phyloP scores from a whole-genome alignment of 2,797 vertebrate genomes.

The Lates japonicus region DNA sequence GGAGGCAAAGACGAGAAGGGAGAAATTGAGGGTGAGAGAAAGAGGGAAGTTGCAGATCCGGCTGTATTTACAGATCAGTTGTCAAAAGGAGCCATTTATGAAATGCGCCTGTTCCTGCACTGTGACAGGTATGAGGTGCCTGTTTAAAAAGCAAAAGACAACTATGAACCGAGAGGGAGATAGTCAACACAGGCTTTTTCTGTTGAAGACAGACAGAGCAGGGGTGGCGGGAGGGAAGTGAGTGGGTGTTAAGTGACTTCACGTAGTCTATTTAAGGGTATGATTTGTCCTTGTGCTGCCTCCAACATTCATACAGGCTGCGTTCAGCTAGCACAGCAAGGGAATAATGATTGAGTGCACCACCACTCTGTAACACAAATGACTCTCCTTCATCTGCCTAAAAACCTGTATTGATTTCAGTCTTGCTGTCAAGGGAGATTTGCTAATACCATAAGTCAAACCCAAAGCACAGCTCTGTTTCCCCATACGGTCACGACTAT shows the following conservation, averaged over 20 bases:
- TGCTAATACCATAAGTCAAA: constrained; percentile 75
- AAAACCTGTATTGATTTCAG: constrained; percentile 72
- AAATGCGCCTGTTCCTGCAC: constrained; percentile 77
- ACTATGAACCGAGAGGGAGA: constrained; percentile 80
- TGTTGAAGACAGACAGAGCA: constrained; percentile 80
- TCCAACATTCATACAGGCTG: constrained; percentile 74
- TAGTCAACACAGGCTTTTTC: constrained; percentile 81
- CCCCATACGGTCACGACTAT: constrained; percentile 72
- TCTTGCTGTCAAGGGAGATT: constrained; percentile 71
- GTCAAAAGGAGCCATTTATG: constrained; percentile 94
- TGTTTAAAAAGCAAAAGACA: constrained; percentile 85
- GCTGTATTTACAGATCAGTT: constrained; percentile 99
- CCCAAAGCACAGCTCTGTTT: constrained; percentile 65
- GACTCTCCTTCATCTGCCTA: constrained; percentile 65
- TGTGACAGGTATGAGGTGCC: constrained; percentile 80
- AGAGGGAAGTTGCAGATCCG: constrained; percentile 92
- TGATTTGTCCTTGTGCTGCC: constrained; percentile 81
- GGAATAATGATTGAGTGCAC: constrained; percentile 71
- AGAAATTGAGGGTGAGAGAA: constrained; percentile 72
- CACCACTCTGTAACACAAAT: constrained; percentile 72
- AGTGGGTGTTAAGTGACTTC: constrained; percentile 85
- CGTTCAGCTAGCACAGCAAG: constrained; percentile 67
- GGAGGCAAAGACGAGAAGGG: constrained; percentile 69
- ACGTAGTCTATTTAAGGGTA: constrained; percentile 87
- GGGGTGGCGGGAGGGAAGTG: constrained; percentile 77